Percentiles rank a stretch among this genome's conserved stretches.
phyloP scores from a whole-genome alignment of 2,797 vertebrate species.

The Zalophus californianus region DNA sequence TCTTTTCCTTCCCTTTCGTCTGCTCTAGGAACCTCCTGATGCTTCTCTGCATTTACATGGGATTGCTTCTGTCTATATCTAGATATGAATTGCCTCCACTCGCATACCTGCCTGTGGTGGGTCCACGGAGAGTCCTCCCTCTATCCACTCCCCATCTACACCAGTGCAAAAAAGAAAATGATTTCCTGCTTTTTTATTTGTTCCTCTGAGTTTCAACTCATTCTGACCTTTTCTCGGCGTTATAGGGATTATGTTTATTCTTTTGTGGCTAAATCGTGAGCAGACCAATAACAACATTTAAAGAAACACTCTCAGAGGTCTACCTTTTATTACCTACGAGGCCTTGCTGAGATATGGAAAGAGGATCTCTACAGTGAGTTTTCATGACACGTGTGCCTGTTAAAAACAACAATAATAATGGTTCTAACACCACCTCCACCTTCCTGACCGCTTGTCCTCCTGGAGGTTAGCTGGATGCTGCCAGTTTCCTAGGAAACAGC shows the following conservation, averaged over 20 bases:
- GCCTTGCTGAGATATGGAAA: neutral
- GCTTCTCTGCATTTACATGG: neutral
- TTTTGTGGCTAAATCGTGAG: slow-evolving; percentile 26
- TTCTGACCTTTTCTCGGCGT: neutral
- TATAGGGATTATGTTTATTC: slow-evolving; percentile 10
- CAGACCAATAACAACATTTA: neutral
- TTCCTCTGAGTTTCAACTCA: neutral
- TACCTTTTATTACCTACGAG: slow-evolving; percentile 1
- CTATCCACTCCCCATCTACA: neutral
- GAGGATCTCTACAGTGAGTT: neutral
- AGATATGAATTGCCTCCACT: neutral
- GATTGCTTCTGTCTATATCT: neutral
- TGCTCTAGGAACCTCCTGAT: neutral
- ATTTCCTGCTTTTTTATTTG: neutral
- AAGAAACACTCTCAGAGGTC: slow-evolving; percentile 27
- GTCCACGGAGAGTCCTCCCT: neutral
- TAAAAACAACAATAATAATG: neutral
- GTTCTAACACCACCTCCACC: neutral
- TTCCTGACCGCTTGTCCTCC: slow-evolving; percentile 40
- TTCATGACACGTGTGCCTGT: neutral
- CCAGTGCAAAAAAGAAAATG: neutral
- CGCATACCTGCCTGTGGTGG: neutral
- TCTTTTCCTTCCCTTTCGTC: neutral
- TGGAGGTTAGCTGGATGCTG: slow-evolving; percentile 24
- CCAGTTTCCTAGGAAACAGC: slow-evolving; percentile 65